Conservation (phyloP, 2,797 vertebrate species). For the Pipistrellus pipistrellus region DNA sequence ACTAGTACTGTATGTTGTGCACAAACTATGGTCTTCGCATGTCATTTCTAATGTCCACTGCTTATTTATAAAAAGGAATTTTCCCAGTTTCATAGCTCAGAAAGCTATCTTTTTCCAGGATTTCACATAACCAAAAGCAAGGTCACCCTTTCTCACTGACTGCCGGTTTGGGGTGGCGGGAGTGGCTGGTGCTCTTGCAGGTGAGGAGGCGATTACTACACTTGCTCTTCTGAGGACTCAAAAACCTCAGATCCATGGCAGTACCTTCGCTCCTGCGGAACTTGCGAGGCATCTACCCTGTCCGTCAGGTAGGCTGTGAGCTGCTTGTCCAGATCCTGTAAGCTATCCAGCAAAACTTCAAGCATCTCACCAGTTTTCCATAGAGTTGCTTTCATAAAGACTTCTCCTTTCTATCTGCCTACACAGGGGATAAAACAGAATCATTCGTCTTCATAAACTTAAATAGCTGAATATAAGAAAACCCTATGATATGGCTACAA, state of each 20-base stretch:
- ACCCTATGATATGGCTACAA: not conserved
- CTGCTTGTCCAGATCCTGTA: constrained; percentile 94
- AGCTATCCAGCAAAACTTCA: constrained; percentile 94
- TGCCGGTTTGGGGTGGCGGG: accelerated
- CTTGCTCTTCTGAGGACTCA: not conserved
- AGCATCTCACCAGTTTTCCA: constrained; percentile 93
- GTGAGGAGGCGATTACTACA: not conserved
- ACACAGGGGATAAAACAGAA: constrained; percentile 61
- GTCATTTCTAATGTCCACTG: not conserved
- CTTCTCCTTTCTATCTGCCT: constrained; percentile 95
- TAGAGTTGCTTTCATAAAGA: constrained; percentile 95
- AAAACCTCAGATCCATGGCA: not conserved
- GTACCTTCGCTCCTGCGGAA: constrained; percentile 98
- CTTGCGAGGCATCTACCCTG: constrained; percentile 95
- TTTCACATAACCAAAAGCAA: not conserved
- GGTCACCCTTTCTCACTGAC: not conserved
- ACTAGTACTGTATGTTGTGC: not conserved
- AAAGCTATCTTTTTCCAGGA: not conserved
- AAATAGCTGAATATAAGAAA: constrained; percentile 1
- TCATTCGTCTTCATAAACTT: not conserved
- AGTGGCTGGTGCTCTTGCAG: not conserved
- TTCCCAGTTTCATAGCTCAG: not conserved
- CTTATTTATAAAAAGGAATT: not conserved
- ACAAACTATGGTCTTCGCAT: not conserved
- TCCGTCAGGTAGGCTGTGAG: constrained; percentile 97